Percentiles rank a stretch among this genome's conserved stretches.
These are phyloP conservation scores for Synergus japonicus DNA, from an alignment of 2,888 invertebrate species.

Conservation along the genomic window DNA sequence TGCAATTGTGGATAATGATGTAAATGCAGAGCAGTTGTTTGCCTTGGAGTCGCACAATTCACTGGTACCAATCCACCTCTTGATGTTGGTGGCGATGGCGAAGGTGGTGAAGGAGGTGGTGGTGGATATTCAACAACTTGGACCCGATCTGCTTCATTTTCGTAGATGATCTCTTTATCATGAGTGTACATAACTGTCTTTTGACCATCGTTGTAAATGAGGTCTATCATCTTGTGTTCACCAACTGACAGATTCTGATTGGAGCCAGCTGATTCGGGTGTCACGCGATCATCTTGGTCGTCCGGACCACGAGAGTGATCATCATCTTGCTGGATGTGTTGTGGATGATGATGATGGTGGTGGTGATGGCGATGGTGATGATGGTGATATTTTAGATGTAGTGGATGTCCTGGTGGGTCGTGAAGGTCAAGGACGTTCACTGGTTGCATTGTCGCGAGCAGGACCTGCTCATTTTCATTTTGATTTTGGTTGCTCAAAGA, in stretches of 20 bases:
- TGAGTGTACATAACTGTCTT: constrained; percentile 91
- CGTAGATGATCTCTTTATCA: constrained; percentile 89
- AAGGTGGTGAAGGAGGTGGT: constrained; percentile 74
- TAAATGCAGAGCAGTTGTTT: constrained; percentile 78
- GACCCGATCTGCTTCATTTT: constrained; percentile 83
- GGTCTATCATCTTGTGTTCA: constrained; percentile 87
- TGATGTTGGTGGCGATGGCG: constrained; percentile 78
- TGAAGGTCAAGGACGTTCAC: constrained; percentile 89
- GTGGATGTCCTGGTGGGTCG: constrained; percentile 81
- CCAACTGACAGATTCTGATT: constrained; percentile 77
- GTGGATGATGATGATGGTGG: constrained; percentile 78
- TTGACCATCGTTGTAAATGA: constrained; percentile 91
- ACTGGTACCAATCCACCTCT: constrained; percentile 79
- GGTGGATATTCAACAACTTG: constrained; percentile 76
- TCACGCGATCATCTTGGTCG: constrained; percentile 74
- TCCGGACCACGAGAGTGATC: constrained; percentile 76
- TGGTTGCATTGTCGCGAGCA: constrained; percentile 92
- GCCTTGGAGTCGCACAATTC: constrained; percentile 78
- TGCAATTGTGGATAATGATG: constrained; percentile 80
- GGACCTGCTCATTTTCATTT: constrained; percentile 74
- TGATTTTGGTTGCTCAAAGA: constrained; percentile 75
- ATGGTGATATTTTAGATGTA: constrained; percentile 79
- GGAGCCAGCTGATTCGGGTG: constrained; percentile 78
- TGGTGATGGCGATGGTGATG: constrained; percentile 82
- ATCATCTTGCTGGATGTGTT: constrained; percentile 75